phyloP scores from a whole-genome alignment of 1,140 invertebrate genomes.

The Cephus cinctus region DNA sequence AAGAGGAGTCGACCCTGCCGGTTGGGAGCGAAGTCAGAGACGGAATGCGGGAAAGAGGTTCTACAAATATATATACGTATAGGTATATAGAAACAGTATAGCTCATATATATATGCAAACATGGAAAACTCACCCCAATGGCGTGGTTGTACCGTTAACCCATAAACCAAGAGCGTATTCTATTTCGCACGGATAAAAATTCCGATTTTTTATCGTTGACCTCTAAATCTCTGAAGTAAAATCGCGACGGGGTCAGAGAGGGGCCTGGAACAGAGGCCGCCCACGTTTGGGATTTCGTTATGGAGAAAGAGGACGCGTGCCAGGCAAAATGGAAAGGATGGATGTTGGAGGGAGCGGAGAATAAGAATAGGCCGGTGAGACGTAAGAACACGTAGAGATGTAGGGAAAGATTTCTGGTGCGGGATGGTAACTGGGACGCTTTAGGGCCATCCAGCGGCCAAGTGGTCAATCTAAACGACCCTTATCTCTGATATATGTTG shows the following conservation, averaged over 20 bases:
- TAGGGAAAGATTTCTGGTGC: conserved; percentile 39
- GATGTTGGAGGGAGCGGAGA: background rate
- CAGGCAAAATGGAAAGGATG: background rate
- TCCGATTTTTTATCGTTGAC: conserved; percentile 31
- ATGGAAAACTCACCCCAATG: conserved; percentile 21
- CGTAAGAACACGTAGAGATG: conserved; percentile 21
- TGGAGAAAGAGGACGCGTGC: conserved; percentile 12
- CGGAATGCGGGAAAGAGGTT: no score
- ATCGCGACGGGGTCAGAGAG: background rate
- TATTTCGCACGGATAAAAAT: conserved; percentile 37
- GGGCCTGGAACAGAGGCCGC: background rate
- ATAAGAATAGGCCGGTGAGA: conserved; percentile 3
- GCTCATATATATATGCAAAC: conserved; percentile 4
- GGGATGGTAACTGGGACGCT: conserved; percentile 48
- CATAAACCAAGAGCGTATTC: conserved; percentile 37
- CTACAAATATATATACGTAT: background rate
- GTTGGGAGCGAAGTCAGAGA: no score
- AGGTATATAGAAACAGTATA: background rate
- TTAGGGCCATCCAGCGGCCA: conserved; percentile 48
- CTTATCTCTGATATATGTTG: conserved; percentile 37
- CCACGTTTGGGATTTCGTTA: conserved; percentile 13
- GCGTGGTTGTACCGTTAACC: conserved; percentile 16
- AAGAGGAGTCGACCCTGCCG: background rate
- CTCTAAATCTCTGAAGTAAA: conserved; percentile 29
- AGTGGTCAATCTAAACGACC: conserved; percentile 54